Evolutionary conservation across 2,888 invertebrate species (phyloP), one percentile per base, ranked within the genome.

Genomic region (Troilus luridus): DNA sequence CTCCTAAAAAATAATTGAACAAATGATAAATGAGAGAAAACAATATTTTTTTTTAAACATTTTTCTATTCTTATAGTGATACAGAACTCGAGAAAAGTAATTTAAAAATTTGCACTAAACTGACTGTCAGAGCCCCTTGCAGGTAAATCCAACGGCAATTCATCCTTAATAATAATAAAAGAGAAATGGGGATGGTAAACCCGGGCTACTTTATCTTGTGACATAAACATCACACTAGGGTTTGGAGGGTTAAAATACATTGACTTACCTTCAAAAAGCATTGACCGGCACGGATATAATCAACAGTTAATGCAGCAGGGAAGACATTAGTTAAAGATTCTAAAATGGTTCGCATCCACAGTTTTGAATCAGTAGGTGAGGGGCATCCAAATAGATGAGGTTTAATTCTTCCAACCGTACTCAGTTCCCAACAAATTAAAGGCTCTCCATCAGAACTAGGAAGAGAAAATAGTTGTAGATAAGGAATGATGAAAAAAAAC

Each of bases 271-370:
- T 95, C 27, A 98, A 94, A 94, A 97, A 97, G 93, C 97, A 97
- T 97, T 97, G 98, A 56, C 98, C 98, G 92, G 96, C 96, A 93
- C 97, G 95, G 24, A 96, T 96, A 93, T 96, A 97, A 93, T 97
- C 97, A 2, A 96, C 95, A 0, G 96, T 96, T 92, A 97, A 96
- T 93, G 96, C 96, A 0, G 95, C 94, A 1, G 97, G 96, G 93
- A 97, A 96, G n/a, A 95, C 95, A 59, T 95, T 95, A 0, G 97
- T 97, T 41, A 97, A 94, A 93, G 96, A 96, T 94, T 97, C 97
- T 0, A 97, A 95, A 54, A 98, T 95, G 93, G 96, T 97, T 93
- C 97, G 97, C 94, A 97, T 96, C 98, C 98, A 98, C 92, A 96
- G 94, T 91, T 95, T 93, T 93, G 95, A 93, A 92, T 95, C 95